Conservation (phyloP, 2,888 invertebrate genomes). For the Pandemis corylana region DNA sequence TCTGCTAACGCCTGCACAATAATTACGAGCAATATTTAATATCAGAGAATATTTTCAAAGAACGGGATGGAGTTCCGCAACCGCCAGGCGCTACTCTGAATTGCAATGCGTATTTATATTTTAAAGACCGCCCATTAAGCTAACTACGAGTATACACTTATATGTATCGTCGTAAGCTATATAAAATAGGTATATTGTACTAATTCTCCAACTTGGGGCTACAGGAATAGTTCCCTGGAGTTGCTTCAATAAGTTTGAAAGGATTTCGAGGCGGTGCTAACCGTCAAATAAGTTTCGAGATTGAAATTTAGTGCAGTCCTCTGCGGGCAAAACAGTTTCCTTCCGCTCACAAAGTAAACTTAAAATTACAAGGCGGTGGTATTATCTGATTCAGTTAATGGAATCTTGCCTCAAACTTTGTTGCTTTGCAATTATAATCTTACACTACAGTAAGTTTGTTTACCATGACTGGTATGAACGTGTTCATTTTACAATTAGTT, state of each 20-base stretch:
- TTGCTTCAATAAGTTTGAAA: constrained; percentile 65
- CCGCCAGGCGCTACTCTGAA: constrained; percentile 20
- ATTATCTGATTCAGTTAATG: constrained; percentile 41
- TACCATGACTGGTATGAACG: constrained; percentile 1
- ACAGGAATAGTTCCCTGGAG: constrained; percentile 48
- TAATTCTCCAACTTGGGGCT: constrained; percentile 39
- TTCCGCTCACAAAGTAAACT: constrained; percentile 40
- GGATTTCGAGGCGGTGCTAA: constrained; percentile 60
- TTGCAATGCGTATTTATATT: background rate
- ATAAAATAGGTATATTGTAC: constrained; percentile 30
- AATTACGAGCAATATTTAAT: constrained; percentile 59
- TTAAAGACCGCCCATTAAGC: background rate
- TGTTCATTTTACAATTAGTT: background rate
- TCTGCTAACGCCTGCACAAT: constrained; percentile 59
- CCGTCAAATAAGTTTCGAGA: constrained; percentile 63
- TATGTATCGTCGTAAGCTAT: constrained; percentile 7
- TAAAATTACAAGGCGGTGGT: constrained; percentile 39
- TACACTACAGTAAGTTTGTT: constrained; percentile 10
- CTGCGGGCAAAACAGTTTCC: constrained; percentile 47
- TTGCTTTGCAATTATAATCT: constrained; percentile 35
- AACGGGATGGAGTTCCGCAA: constrained; percentile 12
- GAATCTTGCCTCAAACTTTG: constrained; percentile 37
- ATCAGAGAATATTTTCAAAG: constrained; percentile 35
- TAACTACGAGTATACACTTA: background rate
- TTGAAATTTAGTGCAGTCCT: constrained; percentile 58